A percentile compares a stretch with the other conserved stretches of the same genome.
These are phyloP conservation scores for Saimiri boliviensis DNA, from an alignment of 2,113 vertebrate species.

Conservation along the genomic window DNA sequence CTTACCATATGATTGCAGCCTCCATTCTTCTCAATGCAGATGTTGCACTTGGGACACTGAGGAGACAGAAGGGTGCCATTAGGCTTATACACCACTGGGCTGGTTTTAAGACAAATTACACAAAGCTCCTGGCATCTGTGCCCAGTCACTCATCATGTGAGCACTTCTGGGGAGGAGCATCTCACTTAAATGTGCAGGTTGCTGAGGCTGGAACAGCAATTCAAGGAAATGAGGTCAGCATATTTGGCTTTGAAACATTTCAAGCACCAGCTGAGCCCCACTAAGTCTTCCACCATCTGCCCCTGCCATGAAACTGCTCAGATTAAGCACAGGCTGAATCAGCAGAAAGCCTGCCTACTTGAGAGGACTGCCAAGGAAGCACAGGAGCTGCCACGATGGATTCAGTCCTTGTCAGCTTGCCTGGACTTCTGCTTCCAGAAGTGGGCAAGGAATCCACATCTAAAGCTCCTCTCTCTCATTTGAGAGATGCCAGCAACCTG, in stretches of 20 bases:
- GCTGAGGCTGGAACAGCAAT: slow-evolving; percentile 71
- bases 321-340: slow-evolving; percentile 34
- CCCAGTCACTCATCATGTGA: slow-evolving; percentile 59
- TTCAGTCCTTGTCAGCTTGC: background rate
- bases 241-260: slow-evolving; percentile 51
- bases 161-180: slow-evolving; percentile 61
- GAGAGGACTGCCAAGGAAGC: background rate
- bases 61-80: slow-evolving; percentile 78
- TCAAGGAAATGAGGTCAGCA: slow-evolving; percentile 71
- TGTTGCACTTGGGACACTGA: slow-evolving; percentile 99
- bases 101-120: slow-evolving; percentile 70
- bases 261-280: slow-evolving; percentile 49
- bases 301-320: slow-evolving; percentile 38
- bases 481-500: background rate
- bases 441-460: background rate
- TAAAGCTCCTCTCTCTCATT: background rate
- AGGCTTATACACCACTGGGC: slow-evolving; percentile 58
- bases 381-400: slow-evolving; percentile 8
- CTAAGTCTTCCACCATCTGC: slow-evolving; percentile 46
- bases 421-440: slow-evolving; percentile 39
- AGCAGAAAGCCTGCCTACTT: slow-evolving; percentile 36
- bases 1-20: slow-evolving; percentile 99
- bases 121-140: slow-evolving; percentile 59
- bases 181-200: slow-evolving; percentile 66
- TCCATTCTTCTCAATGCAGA: slow-evolving; percentile 99